Conservation (phyloP, 2,113 vertebrate genomes). For the Nerophis lumbriciformis region DNA sequence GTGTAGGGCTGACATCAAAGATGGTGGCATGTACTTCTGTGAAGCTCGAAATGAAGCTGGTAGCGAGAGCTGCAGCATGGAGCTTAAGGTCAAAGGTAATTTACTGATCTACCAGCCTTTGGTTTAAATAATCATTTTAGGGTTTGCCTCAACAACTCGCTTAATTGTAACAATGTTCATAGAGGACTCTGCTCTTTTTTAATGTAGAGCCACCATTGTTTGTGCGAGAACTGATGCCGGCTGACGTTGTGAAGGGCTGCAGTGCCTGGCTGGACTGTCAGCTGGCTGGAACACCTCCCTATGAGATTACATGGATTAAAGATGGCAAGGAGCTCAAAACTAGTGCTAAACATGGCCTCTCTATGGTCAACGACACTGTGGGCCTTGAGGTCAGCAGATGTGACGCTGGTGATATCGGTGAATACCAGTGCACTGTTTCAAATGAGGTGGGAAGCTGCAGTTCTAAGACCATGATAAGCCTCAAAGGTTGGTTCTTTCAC, state of each 20-base stretch:
- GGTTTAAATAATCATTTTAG: not conserved
- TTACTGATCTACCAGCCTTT: not conserved
- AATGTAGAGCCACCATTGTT: conserved; percentile 86
- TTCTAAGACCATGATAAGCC: conserved; percentile 78
- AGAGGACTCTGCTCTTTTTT: conserved; percentile 11
- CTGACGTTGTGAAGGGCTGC: conserved; percentile 81
- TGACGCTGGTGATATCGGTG: conserved; percentile 84
- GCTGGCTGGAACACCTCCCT: conserved; percentile 83
- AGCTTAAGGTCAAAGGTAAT: conserved; percentile 97
- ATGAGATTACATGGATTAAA: conserved; percentile 90
- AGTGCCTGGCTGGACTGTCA: conserved; percentile 80
- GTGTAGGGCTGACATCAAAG: conserved; percentile 71
- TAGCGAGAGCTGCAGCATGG: conserved; percentile 90
- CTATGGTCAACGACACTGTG: conserved; percentile 73
- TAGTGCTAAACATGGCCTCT: conserved; percentile 83
- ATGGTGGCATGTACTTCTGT: conserved; percentile 88
- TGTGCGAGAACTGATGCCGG: conserved; percentile 74
- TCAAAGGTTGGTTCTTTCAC: conserved; percentile 85
- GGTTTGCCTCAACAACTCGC: not conserved
- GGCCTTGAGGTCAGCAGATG: conserved; percentile 83
- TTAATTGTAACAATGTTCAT: not conserved
- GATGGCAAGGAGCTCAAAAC: conserved; percentile 88
- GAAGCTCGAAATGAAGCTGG: conserved; percentile 96
- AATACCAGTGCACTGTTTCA: conserved; percentile 87
- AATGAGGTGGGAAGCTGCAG: conserved; percentile 91